A percentile compares a stretch with the other conserved stretches of the same genome.
Evolutionary conservation across 1,140 invertebrate species (phyloP).

Genomic region (Vanessa atalanta): DNA sequence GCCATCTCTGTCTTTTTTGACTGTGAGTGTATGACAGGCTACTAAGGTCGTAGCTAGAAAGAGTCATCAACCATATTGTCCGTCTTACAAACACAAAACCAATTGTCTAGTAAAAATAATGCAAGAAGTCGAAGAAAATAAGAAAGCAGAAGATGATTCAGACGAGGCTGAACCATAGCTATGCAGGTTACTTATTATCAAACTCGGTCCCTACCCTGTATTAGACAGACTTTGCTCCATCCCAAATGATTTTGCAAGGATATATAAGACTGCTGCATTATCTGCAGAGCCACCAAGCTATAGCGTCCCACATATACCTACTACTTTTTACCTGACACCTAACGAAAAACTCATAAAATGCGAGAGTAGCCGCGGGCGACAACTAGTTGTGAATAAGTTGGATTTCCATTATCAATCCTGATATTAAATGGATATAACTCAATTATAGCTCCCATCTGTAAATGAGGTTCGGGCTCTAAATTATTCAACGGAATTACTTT

Average conservation of each 20-base stretch:
- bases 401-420: slow-evolving; percentile 6
- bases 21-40: slow-evolving; percentile 66
- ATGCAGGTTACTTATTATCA: slow-evolving; percentile 67
- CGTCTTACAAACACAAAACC: slow-evolving; percentile 65
- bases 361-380: too few species aligned
- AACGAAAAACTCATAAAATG: too few species aligned
- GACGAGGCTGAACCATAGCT: slow-evolving; percentile 64
- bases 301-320: too few species aligned
- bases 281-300: slow-evolving; percentile 63
- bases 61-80: slow-evolving; percentile 66
- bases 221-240: slow-evolving; percentile 66
- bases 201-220: slow-evolving; percentile 72
- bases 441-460: slow-evolving; percentile 14
- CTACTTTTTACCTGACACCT: too few species aligned
- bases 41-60: slow-evolving; percentile 58
- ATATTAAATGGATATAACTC: slow-evolving; percentile 14
- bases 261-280: slow-evolving; percentile 67
- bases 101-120: slow-evolving; percentile 68
- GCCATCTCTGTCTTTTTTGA: slow-evolving; percentile 63
- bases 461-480: slow-evolving; percentile 31
- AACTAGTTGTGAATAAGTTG: background rate
- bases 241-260: slow-evolving; percentile 73
- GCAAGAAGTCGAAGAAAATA: slow-evolving; percentile 64
- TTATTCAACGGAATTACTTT: slow-evolving; percentile 36
- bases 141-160: slow-evolving; percentile 64